Evolutionary conservation across 37 sponge, comb jelly and placozoan genomes (phyloP).

Genomic region (Oscarella lobularis): DNA sequence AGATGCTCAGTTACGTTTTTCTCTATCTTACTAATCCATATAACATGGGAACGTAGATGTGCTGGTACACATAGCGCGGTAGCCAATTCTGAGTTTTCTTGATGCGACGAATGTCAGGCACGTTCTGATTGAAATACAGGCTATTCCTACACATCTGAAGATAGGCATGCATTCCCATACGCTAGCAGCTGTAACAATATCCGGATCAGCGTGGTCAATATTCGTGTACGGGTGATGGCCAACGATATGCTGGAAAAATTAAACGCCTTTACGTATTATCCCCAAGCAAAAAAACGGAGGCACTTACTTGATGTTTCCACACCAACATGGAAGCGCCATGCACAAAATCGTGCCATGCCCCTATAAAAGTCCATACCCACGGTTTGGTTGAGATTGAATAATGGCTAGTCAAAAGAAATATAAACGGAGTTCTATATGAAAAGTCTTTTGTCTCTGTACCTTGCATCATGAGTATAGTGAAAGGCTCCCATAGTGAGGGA

Average conservation of each 20-base stretch:
- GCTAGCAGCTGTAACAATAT: conserved; percentile 58
- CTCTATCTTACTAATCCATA: conserved; percentile 31
- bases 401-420: conserved; percentile 37
- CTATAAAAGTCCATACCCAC: conserved; percentile 81
- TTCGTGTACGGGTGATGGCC: conserved; percentile 94
- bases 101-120: conserved; percentile 81
- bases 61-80: conserved; percentile 82
- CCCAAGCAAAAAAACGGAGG: neutral
- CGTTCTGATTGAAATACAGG: conserved; percentile 17
- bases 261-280: neutral
- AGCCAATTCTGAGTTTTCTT: conserved; percentile 75
- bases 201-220: conserved; percentile 84
- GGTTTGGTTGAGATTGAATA: conserved; percentile 91
- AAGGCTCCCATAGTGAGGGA: too few relatives aligned
- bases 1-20: neutral
- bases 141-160: neutral
- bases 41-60: conserved; percentile 76
- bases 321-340: conserved; percentile 62
- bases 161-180: conserved; percentile 13
- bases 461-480: conserved; percentile 88
- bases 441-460: too few relatives aligned
- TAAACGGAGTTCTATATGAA: too few relatives aligned
- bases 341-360: conserved; percentile 59
- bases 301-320: conserved; percentile 67
- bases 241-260: conserved; percentile 42